These are phyloP conservation scores for Acholoe squamosa DNA, from an alignment of 2,888 invertebrate genomes.

Conservation along the genomic window DNA sequence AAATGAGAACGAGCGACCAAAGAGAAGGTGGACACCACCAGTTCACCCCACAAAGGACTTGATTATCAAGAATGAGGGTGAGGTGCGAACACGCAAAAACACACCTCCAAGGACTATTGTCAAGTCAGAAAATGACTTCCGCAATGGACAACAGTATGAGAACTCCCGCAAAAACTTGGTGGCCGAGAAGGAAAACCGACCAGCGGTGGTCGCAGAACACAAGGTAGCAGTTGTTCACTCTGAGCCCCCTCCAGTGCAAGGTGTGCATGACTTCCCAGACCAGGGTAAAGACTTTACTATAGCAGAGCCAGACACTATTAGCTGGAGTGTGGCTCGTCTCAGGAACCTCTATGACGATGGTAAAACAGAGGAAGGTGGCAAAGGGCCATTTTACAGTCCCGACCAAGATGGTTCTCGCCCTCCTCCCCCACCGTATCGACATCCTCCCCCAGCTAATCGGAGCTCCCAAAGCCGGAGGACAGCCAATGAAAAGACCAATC, in stretches of 20 bases:
- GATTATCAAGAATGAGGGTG: conserved; percentile 56
- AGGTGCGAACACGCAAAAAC: conserved; percentile 20
- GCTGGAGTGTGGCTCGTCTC: conserved; percentile 67
- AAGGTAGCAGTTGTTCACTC: not conserved
- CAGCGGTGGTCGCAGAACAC: not conserved
- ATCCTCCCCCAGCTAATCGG: conserved; percentile 45
- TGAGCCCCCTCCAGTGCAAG: not conserved
- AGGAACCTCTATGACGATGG: conserved; percentile 65
- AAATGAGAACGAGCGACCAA: conserved; percentile 45
- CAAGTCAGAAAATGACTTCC: conserved; percentile 54
- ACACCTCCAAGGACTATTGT: conserved; percentile 50
- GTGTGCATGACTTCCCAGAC: not conserved
- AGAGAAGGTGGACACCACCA: conserved; percentile 66
- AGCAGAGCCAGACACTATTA: conserved; percentile 41
- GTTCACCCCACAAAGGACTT: conserved; percentile 69
- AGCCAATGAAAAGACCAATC: conserved; percentile 45
- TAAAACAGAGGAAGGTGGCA: not conserved
- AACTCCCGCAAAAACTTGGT: conserved; percentile 44
- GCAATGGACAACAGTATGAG: conserved; percentile 55
- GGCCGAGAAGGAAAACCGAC: conserved; percentile 61
- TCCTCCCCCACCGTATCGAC: conserved; percentile 59
- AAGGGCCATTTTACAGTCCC: conserved; percentile 40
- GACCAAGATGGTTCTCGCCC: conserved; percentile 31
- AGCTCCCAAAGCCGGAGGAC: conserved; percentile 1
- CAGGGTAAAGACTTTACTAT: conserved; percentile 55